These are phyloP conservation scores for Cataglyphis albicans DNA, from an alignment of 2,888 invertebrate species.

Conservation along the genomic window DNA sequence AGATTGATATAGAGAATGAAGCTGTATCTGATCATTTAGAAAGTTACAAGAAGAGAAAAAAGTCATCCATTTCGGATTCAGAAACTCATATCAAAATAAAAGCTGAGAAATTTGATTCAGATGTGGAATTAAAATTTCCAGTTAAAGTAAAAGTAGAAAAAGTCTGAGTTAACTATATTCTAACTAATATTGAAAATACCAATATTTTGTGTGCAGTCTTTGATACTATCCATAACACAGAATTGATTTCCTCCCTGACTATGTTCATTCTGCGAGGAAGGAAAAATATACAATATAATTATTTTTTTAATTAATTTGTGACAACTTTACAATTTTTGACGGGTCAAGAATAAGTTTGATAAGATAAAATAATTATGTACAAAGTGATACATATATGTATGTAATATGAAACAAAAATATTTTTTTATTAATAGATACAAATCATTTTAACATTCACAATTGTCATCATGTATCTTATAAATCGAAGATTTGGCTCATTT, in stretches of 20 bases:
- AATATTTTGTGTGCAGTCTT: no score
- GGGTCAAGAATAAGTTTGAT: background rate
- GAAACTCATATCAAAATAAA: constrained; percentile 3
- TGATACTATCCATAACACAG: background rate
- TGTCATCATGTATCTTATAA: constrained; percentile 27
- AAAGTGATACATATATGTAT: background rate
- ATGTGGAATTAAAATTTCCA: background rate
- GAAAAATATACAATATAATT: background rate
- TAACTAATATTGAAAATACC: background rate
- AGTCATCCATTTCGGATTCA: background rate
- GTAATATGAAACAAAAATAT: constrained; percentile 59
- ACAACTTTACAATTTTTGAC: background rate
- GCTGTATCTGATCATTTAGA: background rate
- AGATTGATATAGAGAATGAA: background rate
- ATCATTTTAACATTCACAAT: constrained; percentile 54
- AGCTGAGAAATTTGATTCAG: background rate
- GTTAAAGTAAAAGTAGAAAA: constrained; percentile 25
- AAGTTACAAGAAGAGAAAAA: background rate
- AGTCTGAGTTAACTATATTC: background rate
- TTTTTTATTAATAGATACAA: constrained; percentile 54
- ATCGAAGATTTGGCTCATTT: background rate
- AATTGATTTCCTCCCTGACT: background rate
- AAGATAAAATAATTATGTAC: background rate
- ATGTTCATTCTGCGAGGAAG: background rate
- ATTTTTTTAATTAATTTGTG: constrained; percentile 5